A percentile compares a stretch with the other conserved stretches of the same genome.
Evolutionary conservation across 2,797 vertebrate genomes (phyloP).

Genomic region (Limnodromus scolopaceus): DNA sequence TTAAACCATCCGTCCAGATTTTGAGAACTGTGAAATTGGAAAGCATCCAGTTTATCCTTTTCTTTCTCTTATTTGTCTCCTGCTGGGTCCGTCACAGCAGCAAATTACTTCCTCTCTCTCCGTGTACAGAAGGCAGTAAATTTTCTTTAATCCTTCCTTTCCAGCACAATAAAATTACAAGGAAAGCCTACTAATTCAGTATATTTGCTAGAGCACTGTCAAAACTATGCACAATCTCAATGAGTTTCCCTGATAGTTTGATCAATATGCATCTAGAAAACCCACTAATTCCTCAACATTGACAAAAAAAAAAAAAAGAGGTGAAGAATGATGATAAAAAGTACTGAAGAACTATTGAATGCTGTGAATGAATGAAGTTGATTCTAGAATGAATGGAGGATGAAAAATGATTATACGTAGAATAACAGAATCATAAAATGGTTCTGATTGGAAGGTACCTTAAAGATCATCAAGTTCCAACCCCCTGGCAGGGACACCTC

Average conservation of each 20-base stretch:
- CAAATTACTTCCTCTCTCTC: slow-evolving; percentile 24
- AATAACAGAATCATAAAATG: neutral
- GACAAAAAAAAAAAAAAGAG: neutral
- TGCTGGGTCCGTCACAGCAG: neutral
- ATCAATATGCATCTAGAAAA: neutral
- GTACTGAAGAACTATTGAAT: neutral
- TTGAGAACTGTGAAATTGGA: neutral
- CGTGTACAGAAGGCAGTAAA: neutral
- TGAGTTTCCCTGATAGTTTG: neutral
- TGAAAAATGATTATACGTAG: neutral
- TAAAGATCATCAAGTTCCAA: neutral
- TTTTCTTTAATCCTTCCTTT: slow-evolving; percentile 5
- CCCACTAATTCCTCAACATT: neutral
- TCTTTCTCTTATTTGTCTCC: neutral
- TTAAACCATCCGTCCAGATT: neutral
- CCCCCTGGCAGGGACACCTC: neutral
- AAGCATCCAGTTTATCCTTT: neutral
- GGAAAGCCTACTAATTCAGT: neutral
- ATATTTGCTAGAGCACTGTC: neutral
- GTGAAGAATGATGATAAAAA: neutral
- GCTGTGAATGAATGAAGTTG: neutral
- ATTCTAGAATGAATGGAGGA: neutral
- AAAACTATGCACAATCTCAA: neutral
- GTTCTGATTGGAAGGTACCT: neutral
- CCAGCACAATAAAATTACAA: neutral